phyloP scores from a whole-genome alignment of 2,797 vertebrate genomes.

The Lutjanus campechanus region DNA sequence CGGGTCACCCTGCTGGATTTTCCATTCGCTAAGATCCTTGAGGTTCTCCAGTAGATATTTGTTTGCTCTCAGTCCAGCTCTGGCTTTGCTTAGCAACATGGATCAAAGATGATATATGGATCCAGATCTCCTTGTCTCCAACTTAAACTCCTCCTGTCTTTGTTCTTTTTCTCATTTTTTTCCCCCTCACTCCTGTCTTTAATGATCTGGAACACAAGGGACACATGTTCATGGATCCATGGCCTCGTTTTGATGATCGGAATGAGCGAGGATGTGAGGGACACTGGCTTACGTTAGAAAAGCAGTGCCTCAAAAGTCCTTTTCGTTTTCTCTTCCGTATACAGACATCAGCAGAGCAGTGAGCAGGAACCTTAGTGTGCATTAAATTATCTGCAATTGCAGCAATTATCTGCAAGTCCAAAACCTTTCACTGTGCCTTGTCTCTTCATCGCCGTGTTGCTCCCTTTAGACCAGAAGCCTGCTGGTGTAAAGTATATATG shows the following conservation, averaged over 20 bases:
- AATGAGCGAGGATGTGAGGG: constrained; percentile 22
- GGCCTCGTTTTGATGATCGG: constrained; percentile 50
- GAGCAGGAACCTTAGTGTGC: constrained; percentile 59
- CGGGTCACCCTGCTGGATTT: constrained; percentile 54
- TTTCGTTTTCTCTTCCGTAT: constrained; percentile 38
- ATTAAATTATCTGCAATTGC: constrained; percentile 71
- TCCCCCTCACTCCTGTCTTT: constrained; percentile 35
- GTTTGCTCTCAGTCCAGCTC: constrained; percentile 53
- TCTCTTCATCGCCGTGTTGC: constrained; percentile 42
- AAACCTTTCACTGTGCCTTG: constrained; percentile 52
- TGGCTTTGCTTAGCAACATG: constrained; percentile 47
- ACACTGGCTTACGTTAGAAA: constrained; percentile 21
- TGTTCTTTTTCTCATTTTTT: constrained; percentile 16
- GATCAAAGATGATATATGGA: constrained; percentile 68
- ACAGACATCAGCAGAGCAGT: constrained; percentile 58
- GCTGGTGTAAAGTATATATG: constrained; percentile 29
- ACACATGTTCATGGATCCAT: constrained; percentile 56
- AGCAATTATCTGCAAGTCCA: constrained; percentile 62
- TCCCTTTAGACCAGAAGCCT: constrained; percentile 33
- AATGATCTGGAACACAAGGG: constrained; percentile 48
- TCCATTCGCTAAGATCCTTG: constrained; percentile 61
- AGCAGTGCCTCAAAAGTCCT: constrained; percentile 34
- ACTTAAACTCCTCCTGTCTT: constrained; percentile 32
- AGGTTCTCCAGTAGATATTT: constrained; percentile 44
- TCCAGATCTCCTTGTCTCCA: constrained; percentile 51